A percentile compares a stretch with the other conserved stretches of the same genome.
phyloP scores from a whole-genome alignment of 2,797 vertebrate species.

The Pangasius djambal region DNA sequence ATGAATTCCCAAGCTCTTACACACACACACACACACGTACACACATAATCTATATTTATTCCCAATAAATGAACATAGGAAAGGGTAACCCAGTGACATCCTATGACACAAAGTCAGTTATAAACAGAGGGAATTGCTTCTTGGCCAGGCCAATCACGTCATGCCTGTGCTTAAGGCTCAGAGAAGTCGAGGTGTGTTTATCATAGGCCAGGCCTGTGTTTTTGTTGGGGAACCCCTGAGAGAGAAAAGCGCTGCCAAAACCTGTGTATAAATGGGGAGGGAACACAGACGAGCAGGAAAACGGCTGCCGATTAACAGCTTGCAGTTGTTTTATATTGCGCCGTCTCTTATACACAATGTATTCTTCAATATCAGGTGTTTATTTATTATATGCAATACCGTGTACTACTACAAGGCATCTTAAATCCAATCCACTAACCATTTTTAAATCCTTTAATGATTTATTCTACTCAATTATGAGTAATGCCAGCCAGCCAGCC shows the following conservation, averaged over 20 bases:
- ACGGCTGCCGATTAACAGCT: not conserved
- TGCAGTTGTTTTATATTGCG: not conserved
- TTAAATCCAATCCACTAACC: not conserved
- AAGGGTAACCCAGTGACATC: not conserved
- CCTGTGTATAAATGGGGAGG: not conserved
- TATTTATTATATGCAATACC: not conserved
- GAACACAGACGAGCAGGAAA: not conserved
- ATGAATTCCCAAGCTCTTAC: not conserved
- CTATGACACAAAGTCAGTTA: not conserved
- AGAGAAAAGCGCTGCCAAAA: not conserved
- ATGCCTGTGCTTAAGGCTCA: not conserved
- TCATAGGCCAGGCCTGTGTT: constrained; percentile 2
- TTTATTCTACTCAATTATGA: not conserved
- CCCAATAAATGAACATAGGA: not conserved
- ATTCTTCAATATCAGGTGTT: not conserved
- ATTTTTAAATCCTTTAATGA: not conserved
- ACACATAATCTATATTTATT: not conserved
- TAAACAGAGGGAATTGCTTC: constrained; percentile 12
- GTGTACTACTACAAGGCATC: not conserved
- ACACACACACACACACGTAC: not conserved
- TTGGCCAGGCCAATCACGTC: constrained; percentile 15
- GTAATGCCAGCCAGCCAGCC: not conserved
- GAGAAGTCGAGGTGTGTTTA: not conserved
- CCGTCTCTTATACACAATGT: not conserved
- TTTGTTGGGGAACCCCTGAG: constrained; percentile 6